Base-by-base conservation (phyloP, 2,888 invertebrate species). In the Agrochola macilenta region DNA sequence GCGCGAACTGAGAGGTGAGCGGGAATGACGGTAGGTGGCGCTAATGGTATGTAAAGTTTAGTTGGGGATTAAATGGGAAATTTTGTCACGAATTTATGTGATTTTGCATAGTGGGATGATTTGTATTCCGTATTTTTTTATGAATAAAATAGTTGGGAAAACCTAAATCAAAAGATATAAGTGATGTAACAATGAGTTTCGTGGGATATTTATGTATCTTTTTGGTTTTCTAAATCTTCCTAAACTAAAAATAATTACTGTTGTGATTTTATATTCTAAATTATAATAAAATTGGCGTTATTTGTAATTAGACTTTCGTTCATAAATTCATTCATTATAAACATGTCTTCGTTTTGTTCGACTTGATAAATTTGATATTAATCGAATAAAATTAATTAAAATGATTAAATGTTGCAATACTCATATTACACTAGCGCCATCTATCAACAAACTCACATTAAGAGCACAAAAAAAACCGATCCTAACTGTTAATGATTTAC, bases 381-480 rank as follows among this genome's bases (percentile, higher is more conserved):
- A 64, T 70, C 11, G 11, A 57, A 77, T n/a, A 46, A 70, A 69
- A 61, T 64, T 4, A 57, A 61, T 17, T 70, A 26, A 43, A 57
- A 69, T 71, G 0, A 49, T 35, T 58, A 1, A 79, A 35, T 68
- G 46, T 74, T 35, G 23, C 26, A 63, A 64, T 17, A 52, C 57
- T 30, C 20, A 12, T 17, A 61, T 54, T 1, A 26, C 54, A 54
- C 76, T 75, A 78, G 69, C 76, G 82, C 84, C 80, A 79, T 74
- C 87, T 84, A 58, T 58, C 54, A n/a, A 39, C 43, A 39, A 46
- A 57, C 65, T 65, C 61, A 17, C 75, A 78, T 54, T 74, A 77
- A 52, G 74, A 82, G 89, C 89, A 90, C 90, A 90, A 90, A 87
- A 80, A 54, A 68, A 73, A 63, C 54, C 12, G 52, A 84, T 76